These are phyloP conservation scores for Gobius niger DNA, from an alignment of 2,113 vertebrate genomes.

Conservation along the genomic window DNA sequence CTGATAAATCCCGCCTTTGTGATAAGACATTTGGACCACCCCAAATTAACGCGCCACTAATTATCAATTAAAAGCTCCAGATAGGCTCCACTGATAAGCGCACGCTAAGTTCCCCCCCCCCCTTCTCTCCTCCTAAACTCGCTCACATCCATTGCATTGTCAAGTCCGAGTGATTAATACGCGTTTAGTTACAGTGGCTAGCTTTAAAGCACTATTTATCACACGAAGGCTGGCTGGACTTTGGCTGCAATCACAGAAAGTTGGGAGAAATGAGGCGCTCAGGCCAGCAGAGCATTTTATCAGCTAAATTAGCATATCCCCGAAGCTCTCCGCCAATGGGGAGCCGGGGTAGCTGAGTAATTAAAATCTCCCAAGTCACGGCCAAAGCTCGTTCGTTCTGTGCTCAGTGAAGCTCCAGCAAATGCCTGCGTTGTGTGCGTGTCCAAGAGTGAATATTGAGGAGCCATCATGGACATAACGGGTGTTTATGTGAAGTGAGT, in stretches of 20 bases:
- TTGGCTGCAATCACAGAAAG: conserved; percentile 45
- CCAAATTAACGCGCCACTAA: conserved; percentile 71
- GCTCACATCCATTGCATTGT: conserved; percentile 14
- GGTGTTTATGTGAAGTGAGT: conserved; percentile 27
- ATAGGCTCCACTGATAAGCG: conserved; percentile 62
- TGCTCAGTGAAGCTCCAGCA: conserved; percentile 28
- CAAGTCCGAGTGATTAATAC: conserved; percentile 37
- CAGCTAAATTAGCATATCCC: conserved; percentile 69
- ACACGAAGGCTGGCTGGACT: conserved; percentile 34
- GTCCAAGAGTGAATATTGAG: conserved; percentile 12
- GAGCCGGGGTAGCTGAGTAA: conserved; percentile 48
- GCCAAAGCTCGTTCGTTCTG: conserved; percentile 34
- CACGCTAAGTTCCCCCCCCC: conserved; percentile 32
- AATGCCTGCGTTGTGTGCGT: not conserved
- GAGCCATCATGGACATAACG: conserved; percentile 10
- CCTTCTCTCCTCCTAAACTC: conserved; percentile 9
- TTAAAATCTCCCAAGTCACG: conserved; percentile 52
- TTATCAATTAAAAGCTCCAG: conserved; percentile 75
- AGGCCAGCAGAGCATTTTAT: conserved; percentile 64
- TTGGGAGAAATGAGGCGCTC: conserved; percentile 60
- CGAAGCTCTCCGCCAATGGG: conserved; percentile 58
- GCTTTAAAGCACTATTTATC: conserved; percentile 44
- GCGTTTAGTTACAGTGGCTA: conserved; percentile 45
- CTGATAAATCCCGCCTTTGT: conserved; percentile 68
- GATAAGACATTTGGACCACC: conserved; percentile 68